Conservation (phyloP, 2,888 invertebrate species). For the Clistopyga incitator region DNA sequence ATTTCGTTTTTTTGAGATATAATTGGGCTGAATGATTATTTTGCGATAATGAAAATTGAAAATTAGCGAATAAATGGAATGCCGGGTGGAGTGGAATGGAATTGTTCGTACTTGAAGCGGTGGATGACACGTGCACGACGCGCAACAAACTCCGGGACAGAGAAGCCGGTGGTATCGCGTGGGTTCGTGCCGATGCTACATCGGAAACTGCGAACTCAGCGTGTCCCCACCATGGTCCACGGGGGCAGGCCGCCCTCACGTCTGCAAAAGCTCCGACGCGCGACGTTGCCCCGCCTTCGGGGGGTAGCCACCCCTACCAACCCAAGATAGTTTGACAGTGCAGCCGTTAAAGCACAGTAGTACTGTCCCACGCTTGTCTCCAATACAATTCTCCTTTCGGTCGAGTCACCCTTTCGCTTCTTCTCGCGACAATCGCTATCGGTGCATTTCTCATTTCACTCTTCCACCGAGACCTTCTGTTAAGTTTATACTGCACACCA, state of each 20-base stretch:
- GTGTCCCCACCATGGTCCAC: conserved; percentile 76
- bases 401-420: conserved; percentile 11
- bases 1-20: too few species aligned
- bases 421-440: conserved; percentile 17
- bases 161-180: conserved; percentile 71
- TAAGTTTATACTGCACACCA: neutral
- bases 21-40: too few species aligned
- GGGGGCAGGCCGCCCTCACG: conserved; percentile 64
- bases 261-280: conserved; percentile 75
- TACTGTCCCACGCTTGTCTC: conserved; percentile 38
- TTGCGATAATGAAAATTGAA: neutral
- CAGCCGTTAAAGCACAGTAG: conserved; percentile 51
- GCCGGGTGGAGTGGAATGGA: neutral
- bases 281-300: conserved; percentile 82
- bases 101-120: neutral
- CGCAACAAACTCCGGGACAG: conserved; percentile 39
- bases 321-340: conserved; percentile 61
- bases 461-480: neutral
- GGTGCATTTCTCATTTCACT: neutral
- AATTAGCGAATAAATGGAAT: neutral
- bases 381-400: conserved; percentile 36
- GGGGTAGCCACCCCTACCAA: conserved; percentile 74
- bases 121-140: conserved; percentile 56
- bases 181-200: conserved; percentile 78
- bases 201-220: conserved; percentile 79